Percentiles rank a stretch among this genome's conserved stretches.
phyloP scores from a whole-genome alignment of 2,113 vertebrate species.

The Vidua chalybeata region DNA sequence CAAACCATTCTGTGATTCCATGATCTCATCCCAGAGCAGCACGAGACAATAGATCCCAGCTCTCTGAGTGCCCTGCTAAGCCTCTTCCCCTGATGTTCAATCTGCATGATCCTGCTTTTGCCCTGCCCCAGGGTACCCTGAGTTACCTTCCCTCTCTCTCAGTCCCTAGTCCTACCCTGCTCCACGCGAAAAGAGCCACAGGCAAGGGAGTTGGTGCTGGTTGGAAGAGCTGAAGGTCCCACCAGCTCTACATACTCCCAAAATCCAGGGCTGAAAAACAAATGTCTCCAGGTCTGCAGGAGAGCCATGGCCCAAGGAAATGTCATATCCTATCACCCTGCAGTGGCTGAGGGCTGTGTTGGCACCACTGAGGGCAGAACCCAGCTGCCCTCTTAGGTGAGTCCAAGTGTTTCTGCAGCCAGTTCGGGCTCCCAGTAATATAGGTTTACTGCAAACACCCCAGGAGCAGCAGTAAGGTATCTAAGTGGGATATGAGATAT shows the following conservation, averaged over 20 bases:
- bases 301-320: background rate
- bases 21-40: background rate
- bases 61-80: background rate
- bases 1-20: background rate
- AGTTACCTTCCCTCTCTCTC: background rate
- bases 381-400: background rate
- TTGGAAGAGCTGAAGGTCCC: background rate
- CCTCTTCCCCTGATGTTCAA: background rate
- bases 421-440: background rate
- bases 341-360: rapidly evolving
- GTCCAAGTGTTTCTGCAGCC: background rate
- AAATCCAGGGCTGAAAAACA: background rate
- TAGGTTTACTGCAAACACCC: background rate
- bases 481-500: background rate
- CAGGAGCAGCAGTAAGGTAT: background rate
- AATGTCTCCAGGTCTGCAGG: background rate
- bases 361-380: background rate
- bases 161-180: background rate
- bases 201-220: background rate
- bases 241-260: background rate
- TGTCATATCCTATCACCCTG: rapidly evolving
- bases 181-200: background rate
- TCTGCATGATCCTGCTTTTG: background rate
- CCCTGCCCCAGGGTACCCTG: background rate
- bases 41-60: background rate